phyloP scores from a whole-genome alignment of 2,888 invertebrate genomes.

The Ryuthela nishihirai region DNA sequence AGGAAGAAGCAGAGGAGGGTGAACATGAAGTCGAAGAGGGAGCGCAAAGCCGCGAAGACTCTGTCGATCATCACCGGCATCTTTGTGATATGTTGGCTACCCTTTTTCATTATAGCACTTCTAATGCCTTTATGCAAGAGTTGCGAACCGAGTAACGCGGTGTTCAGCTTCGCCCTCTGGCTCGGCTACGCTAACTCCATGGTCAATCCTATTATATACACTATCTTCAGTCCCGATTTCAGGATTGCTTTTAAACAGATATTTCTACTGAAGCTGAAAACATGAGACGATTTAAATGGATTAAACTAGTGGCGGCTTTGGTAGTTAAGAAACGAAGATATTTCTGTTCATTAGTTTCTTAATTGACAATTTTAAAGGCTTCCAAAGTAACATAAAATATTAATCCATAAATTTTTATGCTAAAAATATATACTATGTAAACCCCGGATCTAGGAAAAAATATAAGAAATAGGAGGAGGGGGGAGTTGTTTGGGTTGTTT shows the following conservation, averaged over 20 bases:
- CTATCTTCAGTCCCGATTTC: constrained; percentile 85
- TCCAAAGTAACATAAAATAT: too few species aligned
- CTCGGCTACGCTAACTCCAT: constrained; percentile 89
- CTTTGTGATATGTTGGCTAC: constrained; percentile 82
- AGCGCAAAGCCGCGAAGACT: constrained; percentile 51
- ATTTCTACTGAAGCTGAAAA: constrained; percentile 50
- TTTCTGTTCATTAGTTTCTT: too few species aligned
- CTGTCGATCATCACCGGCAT: constrained; percentile 47
- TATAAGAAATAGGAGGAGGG: too few species aligned
- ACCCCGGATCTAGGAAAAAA: too few species aligned
- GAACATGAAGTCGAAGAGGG: constrained; percentile 48
- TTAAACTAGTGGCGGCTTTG: too few species aligned
- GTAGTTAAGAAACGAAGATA: too few species aligned
- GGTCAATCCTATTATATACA: constrained; percentile 69
- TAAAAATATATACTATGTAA: too few species aligned
- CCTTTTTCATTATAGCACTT: constrained; percentile 89
- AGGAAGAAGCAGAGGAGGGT: constrained; percentile 40
- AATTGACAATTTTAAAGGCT: too few species aligned
- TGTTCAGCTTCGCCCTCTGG: constrained; percentile 79
- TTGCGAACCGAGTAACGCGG: constrained; percentile 63
- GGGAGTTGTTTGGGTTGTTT: too few species aligned
- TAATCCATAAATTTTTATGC: too few species aligned
- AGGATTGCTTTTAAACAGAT: constrained; percentile 84
- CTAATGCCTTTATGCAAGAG: constrained; percentile 70
- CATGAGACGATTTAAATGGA: too few species aligned